Conservation (phyloP, 2,113 vertebrate species). For the Rhineura floridana region DNA sequence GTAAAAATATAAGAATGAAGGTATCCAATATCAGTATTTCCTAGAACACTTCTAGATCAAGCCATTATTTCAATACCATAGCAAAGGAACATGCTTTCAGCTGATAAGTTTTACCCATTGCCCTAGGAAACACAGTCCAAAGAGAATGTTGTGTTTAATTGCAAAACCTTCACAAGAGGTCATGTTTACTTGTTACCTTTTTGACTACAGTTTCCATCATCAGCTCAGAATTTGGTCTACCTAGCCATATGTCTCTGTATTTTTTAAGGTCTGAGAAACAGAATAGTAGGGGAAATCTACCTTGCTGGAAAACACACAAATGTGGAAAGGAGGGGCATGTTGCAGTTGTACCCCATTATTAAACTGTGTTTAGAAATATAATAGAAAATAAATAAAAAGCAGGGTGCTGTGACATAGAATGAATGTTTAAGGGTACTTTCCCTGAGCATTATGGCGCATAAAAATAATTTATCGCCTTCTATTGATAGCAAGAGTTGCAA, state of each 20-base stretch:
- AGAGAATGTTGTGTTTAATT: not conserved
- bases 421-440: not conserved
- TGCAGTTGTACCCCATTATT: not conserved
- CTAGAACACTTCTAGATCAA: not conserved
- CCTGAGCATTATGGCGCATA: not conserved
- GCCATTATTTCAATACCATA: not conserved
- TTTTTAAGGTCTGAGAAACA: not conserved
- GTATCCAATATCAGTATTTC: not conserved
- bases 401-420: too few species aligned
- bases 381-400: too few species aligned
- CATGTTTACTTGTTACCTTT: not conserved
- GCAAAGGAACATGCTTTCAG: slow-evolving; percentile 4
- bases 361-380: not conserved
- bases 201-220: not conserved
- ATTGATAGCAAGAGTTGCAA: too few species aligned
- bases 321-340: not conserved
- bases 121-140: not conserved
- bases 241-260: not conserved
- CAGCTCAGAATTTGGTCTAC: not conserved
- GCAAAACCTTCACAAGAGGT: not conserved
- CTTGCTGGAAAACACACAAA: not conserved
- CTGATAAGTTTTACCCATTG: not conserved
- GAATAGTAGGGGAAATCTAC: not conserved
- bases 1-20: not conserved
- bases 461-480: too few species aligned